Conservation (phyloP, 2,113 vertebrate species). For the Percina caprodes region DNA sequence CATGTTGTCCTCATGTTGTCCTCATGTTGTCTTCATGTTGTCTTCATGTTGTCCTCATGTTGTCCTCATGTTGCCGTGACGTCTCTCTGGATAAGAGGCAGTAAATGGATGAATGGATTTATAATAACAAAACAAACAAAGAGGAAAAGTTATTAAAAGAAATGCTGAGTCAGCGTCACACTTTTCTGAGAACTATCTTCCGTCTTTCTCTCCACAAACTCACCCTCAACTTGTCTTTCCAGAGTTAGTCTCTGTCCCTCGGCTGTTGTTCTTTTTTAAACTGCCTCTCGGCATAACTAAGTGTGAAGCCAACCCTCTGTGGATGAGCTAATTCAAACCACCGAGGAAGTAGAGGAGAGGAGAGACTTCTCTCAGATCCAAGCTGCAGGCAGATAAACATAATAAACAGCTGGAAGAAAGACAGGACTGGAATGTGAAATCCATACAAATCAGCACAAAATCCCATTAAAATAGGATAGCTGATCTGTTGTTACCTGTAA, state of each 20-base stretch:
- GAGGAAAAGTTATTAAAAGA: neutral
- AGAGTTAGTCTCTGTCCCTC: slow-evolving; percentile 26
- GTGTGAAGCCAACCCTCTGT: slow-evolving; percentile 51
- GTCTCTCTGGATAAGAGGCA: neutral
- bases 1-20: too few relatives aligned
- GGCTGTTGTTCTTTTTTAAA: slow-evolving; percentile 55
- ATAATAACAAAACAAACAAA: neutral
- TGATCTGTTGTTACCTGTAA: too few relatives aligned
- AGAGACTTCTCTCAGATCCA: slow-evolving; percentile 39
- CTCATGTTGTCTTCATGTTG: too few relatives aligned
- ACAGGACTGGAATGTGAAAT: neutral
- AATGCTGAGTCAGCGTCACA: neutral
- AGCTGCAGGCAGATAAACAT: slow-evolving; percentile 5
- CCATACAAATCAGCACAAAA: slow-evolving; percentile 2
- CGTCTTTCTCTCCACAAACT: slow-evolving; percentile 4
- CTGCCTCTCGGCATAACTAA: slow-evolving; percentile 55
- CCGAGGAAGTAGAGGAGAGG: slow-evolving; percentile 34
- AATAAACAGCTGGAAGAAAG: slow-evolving; percentile 9
- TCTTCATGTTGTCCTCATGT: too few relatives aligned
- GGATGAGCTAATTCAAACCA: slow-evolving; percentile 55
- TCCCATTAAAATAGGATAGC: neutral
- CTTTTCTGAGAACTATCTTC: slow-evolving; percentile 13
- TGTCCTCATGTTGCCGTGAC: too few relatives aligned
- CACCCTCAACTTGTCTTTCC: slow-evolving; percentile 36
- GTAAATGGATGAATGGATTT: neutral